A percentile compares a stretch with the other conserved stretches of the same genome.
Conservation (phyloP, 2,797 vertebrate genomes). For the Rhabdophis nuchalis region DNA sequence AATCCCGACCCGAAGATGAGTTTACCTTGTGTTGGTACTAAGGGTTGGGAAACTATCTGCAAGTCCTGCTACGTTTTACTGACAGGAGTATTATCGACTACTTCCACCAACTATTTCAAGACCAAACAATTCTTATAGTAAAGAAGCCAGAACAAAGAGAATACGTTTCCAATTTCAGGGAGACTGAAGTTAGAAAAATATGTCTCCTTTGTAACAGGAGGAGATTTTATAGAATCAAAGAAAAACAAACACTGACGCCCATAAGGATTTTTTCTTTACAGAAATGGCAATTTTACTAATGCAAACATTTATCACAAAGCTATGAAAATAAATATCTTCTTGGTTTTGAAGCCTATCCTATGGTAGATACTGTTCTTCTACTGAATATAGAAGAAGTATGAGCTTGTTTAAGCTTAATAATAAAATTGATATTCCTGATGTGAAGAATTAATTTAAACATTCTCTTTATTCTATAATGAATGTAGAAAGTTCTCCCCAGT, state of each 20-base stretch:
- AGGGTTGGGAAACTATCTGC: not conserved
- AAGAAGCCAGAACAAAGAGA: not conserved
- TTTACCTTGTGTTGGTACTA: not conserved
- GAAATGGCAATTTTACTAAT: not conserved
- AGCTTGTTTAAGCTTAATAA: not conserved
- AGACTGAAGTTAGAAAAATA: not conserved
- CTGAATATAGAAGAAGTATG: not conserved
- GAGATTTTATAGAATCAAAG: not conserved
- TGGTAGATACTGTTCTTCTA: not conserved
- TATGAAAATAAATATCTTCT: not conserved
- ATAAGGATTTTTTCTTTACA: not conserved
- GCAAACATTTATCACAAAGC: not conserved
- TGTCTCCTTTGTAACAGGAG: conserved; percentile 1
- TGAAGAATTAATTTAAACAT: not conserved
- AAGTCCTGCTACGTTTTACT: not conserved
- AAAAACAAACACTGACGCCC: conserved; percentile 5
- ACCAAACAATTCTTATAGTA: conserved; percentile 18
- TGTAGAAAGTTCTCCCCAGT: not conserved
- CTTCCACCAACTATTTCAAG: not conserved
- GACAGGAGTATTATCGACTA: not conserved
- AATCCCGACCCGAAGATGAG: not conserved
- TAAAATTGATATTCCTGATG: not conserved
- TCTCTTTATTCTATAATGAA: not conserved
- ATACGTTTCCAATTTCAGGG: not conserved
- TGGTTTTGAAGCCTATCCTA: not conserved